Conservation (phyloP, 2,888 invertebrate genomes). For the Andrena camellia region DNA sequence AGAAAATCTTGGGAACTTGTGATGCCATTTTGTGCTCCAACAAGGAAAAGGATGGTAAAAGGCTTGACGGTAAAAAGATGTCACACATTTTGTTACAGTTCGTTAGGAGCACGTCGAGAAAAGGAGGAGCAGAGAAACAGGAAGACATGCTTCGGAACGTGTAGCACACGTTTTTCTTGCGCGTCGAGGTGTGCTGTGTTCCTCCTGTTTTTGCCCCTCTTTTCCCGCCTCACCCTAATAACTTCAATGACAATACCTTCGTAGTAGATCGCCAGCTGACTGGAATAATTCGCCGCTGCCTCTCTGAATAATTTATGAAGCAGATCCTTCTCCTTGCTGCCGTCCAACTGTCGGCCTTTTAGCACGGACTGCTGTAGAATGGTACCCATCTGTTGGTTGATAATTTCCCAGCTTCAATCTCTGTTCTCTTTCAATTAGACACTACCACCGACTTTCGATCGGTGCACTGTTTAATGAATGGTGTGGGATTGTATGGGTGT, state of each 20-base stretch:
- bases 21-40: too few relatives aligned
- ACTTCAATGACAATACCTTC: conserved; percentile 84
- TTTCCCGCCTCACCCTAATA: background rate
- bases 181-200: background rate
- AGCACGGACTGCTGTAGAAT: conserved; percentile 91
- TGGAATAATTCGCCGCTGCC: conserved; percentile 86
- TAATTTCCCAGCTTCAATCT: background rate
- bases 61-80: too few relatives aligned
- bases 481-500: too few relatives aligned
- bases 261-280: conserved; percentile 88
- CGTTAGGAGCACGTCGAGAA: too few relatives aligned
- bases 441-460: background rate
- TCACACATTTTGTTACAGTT: too few relatives aligned
- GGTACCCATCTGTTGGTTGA: conserved; percentile 89
- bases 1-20: too few relatives aligned
- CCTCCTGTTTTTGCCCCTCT: background rate
- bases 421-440: background rate
- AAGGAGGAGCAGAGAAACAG: too few relatives aligned
- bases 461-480: too few relatives aligned
- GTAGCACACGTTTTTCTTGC: background rate
- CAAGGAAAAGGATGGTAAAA: too few relatives aligned
- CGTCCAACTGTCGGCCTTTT: conserved; percentile 82
- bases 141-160: background rate
- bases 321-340: conserved; percentile 81
- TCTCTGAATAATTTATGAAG: conserved; percentile 87